Evolutionary conservation across 2,888 invertebrate genomes (phyloP), one percentile per base, ranked within the genome.

Genomic region (Rotaria socialis): DNA sequence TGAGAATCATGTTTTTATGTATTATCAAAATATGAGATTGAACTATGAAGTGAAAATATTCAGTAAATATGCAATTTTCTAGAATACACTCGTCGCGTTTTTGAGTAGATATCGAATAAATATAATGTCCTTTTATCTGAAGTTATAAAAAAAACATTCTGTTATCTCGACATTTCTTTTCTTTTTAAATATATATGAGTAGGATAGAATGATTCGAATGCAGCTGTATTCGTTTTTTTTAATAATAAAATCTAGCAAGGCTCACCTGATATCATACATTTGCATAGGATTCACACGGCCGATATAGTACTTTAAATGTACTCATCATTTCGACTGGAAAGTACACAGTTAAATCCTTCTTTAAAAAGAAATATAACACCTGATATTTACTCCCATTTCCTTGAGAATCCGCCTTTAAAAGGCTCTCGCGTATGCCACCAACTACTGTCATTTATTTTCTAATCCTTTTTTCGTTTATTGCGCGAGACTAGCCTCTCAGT

Each of bases 301-400:
- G 1, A 27, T 19, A 27, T 27, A 0, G 16, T 14, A 19, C 14
- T 16, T 14, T 35, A 16, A 16, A 67, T 35, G 67, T 41, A 35
- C 67, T 67, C 35, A 6, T 6, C 0, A 16, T 67, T 19, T 19
- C 35, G 16, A 19, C 35, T 35, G 19, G 2, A 67, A 19, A 52
- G 52, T 67, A 35, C 67, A 19, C 35, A 16, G 41, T 67, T 35
- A 35, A 35, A 19, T 16, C 14, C 27, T 27, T 11, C 27, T n/a
- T 14, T 0, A 35, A 3, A 27, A 35, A 14, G 35, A 35, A 35
- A 35, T 35, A 35, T 35, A 35, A 35, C 67, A 67, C 35, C 67
- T 67, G 67, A 67, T 67, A 67, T 35, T 41, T 67, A 67, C 67
- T 67, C 67, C 67, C 67, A 67, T 67, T 67, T 67, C 67, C 35